These are phyloP conservation scores for Columba guinea DNA, from an alignment of 2,797 vertebrate genomes.

Conservation along the genomic window DNA sequence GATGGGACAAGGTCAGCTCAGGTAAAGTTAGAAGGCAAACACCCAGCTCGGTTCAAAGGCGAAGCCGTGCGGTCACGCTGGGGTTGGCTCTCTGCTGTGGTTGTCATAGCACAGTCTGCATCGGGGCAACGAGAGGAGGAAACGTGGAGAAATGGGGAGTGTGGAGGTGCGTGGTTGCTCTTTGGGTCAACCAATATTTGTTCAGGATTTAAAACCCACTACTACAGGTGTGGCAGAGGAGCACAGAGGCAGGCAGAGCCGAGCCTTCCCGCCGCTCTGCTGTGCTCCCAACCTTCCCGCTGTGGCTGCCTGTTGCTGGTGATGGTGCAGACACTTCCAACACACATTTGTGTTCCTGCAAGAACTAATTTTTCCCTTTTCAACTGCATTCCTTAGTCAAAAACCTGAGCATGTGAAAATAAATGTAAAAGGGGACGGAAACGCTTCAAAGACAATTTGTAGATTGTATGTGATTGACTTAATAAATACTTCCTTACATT, in stretches of 20 bases:
- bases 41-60: no score
- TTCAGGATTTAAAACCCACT: background rate
- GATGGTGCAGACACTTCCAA: background rate
- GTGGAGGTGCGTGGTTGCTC: background rate
- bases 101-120: fast-evolving
- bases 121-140: background rate
- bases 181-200: background rate
- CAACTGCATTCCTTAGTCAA: background rate
- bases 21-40: background rate
- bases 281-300: background rate
- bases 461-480: slow-evolving; percentile 17
- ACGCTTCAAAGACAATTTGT: slow-evolving; percentile 45
- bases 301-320: background rate
- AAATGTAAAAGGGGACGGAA: background rate
- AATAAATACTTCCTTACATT: slow-evolving; percentile 39
- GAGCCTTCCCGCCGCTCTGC: background rate
- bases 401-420: slow-evolving; percentile 36
- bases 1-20: background rate
- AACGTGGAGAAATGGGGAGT: fast-evolving
- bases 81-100: background rate
- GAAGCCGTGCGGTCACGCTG: background rate
- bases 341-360: background rate
- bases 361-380: slow-evolving; percentile 4
- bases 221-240: background rate
- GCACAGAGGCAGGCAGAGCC: background rate